Percentiles rank a stretch among this genome's conserved stretches.
Conservation (phyloP, 2,113 vertebrate species). For the Neofelis nebulosa region DNA sequence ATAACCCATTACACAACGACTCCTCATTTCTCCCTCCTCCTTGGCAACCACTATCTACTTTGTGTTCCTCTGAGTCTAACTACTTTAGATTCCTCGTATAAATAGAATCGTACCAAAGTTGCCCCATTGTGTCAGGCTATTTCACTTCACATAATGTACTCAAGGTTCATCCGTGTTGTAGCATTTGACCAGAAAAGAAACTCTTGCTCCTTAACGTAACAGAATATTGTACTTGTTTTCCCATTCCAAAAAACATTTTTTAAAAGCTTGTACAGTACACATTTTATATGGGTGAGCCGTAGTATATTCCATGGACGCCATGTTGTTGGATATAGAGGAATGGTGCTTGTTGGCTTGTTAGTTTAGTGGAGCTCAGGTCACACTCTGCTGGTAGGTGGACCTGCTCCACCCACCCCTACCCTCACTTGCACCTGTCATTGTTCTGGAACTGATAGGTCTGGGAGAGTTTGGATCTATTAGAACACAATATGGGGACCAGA, state of each 20-base stretch:
- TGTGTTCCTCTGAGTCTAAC: neutral
- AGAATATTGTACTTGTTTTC: neutral
- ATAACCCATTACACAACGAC: fast-evolving
- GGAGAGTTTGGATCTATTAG: neutral
- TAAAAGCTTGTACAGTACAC: too few relatives aligned
- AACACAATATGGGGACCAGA: neutral
- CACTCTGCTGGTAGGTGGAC: neutral
- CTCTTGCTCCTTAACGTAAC: neutral
- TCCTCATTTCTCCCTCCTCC: too few relatives aligned
- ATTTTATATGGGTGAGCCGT: fast-evolving
- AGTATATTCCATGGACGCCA: neutral
- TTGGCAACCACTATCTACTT: neutral
- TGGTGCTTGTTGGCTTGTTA: neutral
- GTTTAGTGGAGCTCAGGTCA: neutral
- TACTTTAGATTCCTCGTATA: neutral
- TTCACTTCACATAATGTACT: neutral
- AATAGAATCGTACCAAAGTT: neutral
- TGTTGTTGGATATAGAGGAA: neutral
- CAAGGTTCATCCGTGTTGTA: neutral
- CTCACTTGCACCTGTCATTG: neutral
- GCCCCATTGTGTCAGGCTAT: neutral
- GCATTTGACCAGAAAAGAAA: neutral
- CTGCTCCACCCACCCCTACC: too few relatives aligned
- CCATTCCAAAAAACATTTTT: neutral
- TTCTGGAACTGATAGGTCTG: neutral